Evolutionary conservation across 2,797 vertebrate genomes (phyloP).

Genomic region (Taeniopygia guttata): DNA sequence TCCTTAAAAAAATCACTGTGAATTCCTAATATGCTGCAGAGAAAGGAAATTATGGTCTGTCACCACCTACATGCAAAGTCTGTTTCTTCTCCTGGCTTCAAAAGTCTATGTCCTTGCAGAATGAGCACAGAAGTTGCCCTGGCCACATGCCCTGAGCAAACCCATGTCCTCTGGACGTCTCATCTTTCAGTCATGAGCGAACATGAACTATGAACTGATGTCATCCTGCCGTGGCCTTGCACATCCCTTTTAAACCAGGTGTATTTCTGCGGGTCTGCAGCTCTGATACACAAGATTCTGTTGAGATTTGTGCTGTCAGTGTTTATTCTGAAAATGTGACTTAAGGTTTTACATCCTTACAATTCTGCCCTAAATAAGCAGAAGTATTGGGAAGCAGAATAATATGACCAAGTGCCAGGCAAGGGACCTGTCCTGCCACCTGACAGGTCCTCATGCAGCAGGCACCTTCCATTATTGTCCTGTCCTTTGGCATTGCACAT

Average conservation of each 20-base stretch:
- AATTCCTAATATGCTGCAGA: background rate
- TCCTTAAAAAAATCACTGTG: background rate
- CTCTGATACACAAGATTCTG: background rate
- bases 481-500: background rate
- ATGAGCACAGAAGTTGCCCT: background rate
- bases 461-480: background rate
- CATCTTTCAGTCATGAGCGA: background rate
- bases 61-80: background rate
- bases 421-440: background rate
- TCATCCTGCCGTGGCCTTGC: background rate
- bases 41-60: background rate
- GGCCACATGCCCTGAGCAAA: background rate
- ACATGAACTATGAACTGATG: background rate
- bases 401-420: fast-evolving
- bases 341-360: background rate
- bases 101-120: background rate
- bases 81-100: background rate
- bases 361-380: background rate
- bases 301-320: background rate
- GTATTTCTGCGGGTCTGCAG: background rate
- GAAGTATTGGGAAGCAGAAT: background rate
- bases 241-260: background rate
- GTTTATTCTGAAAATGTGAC: background rate
- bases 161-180: background rate
- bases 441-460: background rate